Conservation (phyloP, 92 coral and sea anemone species). For the Epizoanthus stellaris region DNA sequence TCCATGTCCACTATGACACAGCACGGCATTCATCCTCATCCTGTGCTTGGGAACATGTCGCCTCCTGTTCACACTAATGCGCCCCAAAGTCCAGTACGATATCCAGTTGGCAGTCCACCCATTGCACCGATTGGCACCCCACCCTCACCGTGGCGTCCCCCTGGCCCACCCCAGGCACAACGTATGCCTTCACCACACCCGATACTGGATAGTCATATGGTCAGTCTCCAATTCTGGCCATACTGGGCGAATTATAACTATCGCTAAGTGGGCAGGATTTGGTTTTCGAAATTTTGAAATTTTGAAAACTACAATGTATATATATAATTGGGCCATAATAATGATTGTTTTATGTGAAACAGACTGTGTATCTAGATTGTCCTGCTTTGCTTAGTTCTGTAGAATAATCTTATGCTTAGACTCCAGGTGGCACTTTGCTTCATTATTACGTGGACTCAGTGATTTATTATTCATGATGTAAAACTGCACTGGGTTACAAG, state of each 20-base stretch:
- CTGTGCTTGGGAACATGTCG: neutral
- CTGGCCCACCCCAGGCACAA: conserved; percentile 4
- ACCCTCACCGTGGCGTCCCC: conserved; percentile 31
- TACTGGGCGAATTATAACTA: conserved; percentile 12
- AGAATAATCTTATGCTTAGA: no score
- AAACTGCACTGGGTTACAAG: no score
- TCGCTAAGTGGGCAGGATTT: neutral
- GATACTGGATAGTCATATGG: conserved; percentile 70
- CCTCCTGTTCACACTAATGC: conserved; percentile 2
- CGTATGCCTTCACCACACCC: conserved; percentile 37
- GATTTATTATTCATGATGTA: no score
- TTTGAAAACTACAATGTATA: no score
- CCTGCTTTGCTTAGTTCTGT: no score
- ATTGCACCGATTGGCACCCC: conserved; percentile 26
- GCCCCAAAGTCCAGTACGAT: neutral
- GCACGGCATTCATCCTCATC: neutral
- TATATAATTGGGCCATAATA: no score
- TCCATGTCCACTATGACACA: neutral
- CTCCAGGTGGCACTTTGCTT: no score
- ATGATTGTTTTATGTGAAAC: no score
- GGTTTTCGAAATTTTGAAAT: neutral
- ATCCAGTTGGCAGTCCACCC: conserved; percentile 3
- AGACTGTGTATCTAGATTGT: no score
- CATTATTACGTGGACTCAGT: no score
- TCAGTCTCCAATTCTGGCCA: conserved; percentile 63